Evolutionary conservation across 2,113 vertebrate genomes (phyloP), one percentile per base, ranked within the genome.

Genomic region (Ophthalmolycus amberensis): DNA sequence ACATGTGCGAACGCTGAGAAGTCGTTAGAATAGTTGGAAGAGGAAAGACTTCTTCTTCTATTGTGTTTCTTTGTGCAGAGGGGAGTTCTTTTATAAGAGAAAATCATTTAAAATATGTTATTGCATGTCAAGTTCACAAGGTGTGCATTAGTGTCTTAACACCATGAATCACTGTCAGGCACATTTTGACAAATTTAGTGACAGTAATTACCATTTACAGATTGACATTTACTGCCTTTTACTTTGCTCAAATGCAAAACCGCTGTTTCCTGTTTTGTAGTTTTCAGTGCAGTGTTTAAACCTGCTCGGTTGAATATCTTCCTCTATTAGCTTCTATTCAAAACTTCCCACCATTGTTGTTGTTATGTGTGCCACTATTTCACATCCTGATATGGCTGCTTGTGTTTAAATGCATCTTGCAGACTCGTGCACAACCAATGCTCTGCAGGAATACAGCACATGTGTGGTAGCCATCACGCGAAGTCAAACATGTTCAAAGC

Each of bases 21-120:
- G 64, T 70, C 65, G 56, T 82, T 60, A 72, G 9, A 74, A 58
- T 42, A 83, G 46, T 7, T 6, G 44, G 68, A 72, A 71, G 38
- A 74, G 71, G 27, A 80, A 18, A 25, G 34, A 70, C 60, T 58
- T 44, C 27, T 34, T n/a, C 66, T 25, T 60, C 52, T 67, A 7
- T 40, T 20, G 3, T 37, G 38, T 42, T 16, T 40, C 25, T 74
- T 18, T 63, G 64, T 75, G 65, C 2, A 0, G 14, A 60, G 50
- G 16, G 18, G 40, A 54, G 62, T 37, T 50, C 42, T 71, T 40
- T 79, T 4, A 69, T 29, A 64, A 44, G 14, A 50, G 25, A 56
- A 40, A 74, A 29, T 40, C n/a, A 69, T 75, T 81, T 60, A 40
- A 37, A 64, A 40, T 20, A n/a, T 72, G 46, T 74, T 38, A n/a